Evolutionary conservation across 2,888 invertebrate genomes (phyloP).

Genomic region (Lydus trimaculatus): DNA sequence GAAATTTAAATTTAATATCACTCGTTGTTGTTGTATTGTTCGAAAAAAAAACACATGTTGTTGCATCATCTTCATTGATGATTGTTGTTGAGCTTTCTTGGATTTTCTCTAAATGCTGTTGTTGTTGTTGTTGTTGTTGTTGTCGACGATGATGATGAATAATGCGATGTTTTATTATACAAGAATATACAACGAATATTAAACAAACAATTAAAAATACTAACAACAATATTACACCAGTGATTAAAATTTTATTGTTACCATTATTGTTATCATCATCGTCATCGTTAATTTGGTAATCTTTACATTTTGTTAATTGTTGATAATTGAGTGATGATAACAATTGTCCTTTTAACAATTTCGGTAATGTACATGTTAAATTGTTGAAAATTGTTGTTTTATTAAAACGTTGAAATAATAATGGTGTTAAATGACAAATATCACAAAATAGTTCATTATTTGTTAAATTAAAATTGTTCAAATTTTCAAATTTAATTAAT

Average conservation of each 20-base stretch:
- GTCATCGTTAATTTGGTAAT: slow-evolving; percentile 28
- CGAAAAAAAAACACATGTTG: neutral
- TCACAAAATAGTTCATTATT: slow-evolving; percentile 76
- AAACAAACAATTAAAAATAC: slow-evolving; percentile 63
- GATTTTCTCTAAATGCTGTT: slow-evolving; percentile 56
- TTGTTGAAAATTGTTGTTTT: slow-evolving; percentile 65
- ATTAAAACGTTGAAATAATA: slow-evolving; percentile 64
- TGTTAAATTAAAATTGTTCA: slow-evolving; percentile 65
- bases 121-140: slow-evolving; percentile 53
- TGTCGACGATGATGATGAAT: neutral
- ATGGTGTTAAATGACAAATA: slow-evolving; percentile 67
- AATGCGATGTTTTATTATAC: slow-evolving; percentile 55
- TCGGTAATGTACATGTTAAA: slow-evolving; percentile 68
- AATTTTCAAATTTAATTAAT: slow-evolving; percentile 66
- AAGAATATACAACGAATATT: slow-evolving; percentile 67
- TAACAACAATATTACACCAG: slow-evolving; percentile 61
- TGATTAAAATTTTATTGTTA: slow-evolving; percentile 61
- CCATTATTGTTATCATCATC: slow-evolving; percentile 47
- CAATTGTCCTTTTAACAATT: slow-evolving; percentile 62
- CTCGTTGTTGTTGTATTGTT: slow-evolving; percentile 47
- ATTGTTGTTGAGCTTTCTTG: slow-evolving; percentile 58
- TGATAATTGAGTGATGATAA: slow-evolving; percentile 56
- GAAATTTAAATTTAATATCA: slow-evolving; percentile 68
- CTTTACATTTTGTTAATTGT: slow-evolving; percentile 61
- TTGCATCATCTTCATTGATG: slow-evolving; percentile 42